Conservation (phyloP, 2,113 vertebrate genomes). For the Mormyrus lacerda region DNA sequence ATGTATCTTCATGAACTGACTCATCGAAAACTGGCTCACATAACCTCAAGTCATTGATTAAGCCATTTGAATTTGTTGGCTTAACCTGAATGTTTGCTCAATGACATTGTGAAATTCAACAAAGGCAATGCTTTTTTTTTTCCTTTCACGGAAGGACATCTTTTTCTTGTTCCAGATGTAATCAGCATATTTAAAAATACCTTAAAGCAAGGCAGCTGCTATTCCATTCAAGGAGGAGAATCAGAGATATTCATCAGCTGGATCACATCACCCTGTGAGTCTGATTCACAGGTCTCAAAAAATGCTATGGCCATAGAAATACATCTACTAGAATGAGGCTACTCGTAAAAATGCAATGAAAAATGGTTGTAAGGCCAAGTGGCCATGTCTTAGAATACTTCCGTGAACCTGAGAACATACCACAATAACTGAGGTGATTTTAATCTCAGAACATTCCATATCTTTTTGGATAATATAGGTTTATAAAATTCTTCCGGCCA, state of each 20-base stretch:
- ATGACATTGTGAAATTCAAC: background rate
- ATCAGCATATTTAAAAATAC: background rate
- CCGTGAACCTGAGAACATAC: background rate
- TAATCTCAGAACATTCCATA: background rate
- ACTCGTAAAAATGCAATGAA: background rate
- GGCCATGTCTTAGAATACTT: background rate
- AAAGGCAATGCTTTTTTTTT: background rate
- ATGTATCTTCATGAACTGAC: background rate
- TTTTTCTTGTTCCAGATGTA: background rate
- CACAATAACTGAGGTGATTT: background rate
- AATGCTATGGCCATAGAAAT: slow-evolving; percentile 1
- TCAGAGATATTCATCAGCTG: background rate
- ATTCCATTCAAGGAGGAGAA: background rate
- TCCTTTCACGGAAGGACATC: background rate
- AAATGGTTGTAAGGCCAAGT: background rate
- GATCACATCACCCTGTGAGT: background rate
- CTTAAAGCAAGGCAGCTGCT: background rate
- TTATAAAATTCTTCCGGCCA: background rate
- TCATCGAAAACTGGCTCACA: background rate
- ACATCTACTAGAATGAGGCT: background rate
- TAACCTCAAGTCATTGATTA: background rate
- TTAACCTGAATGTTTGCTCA: background rate
- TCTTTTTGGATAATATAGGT: background rate
- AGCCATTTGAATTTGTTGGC: background rate
- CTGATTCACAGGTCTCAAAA: background rate